These are phyloP conservation scores for Stictonetta naevosa DNA, from an alignment of 2,113 vertebrate genomes.

Conservation along the genomic window DNA sequence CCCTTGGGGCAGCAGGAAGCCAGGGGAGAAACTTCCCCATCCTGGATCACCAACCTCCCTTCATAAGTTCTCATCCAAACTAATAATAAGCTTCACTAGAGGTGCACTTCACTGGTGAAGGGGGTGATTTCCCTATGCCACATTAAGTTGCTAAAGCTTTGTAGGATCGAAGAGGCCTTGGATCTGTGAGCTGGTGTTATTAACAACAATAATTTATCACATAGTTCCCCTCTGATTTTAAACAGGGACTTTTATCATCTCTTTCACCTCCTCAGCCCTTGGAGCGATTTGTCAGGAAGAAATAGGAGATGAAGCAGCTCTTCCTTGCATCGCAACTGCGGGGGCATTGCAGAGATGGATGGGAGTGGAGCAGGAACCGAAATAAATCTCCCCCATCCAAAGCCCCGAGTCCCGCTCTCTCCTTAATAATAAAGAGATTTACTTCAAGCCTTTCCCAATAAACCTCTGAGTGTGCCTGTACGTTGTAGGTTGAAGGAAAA, in stretches of 20 bases:
- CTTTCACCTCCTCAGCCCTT: not conserved
- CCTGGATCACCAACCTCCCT: not conserved
- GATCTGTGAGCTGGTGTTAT: not conserved
- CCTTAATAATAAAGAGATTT: not conserved
- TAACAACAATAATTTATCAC: not conserved
- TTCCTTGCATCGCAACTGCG: not conserved
- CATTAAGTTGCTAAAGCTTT: not conserved
- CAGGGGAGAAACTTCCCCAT: not conserved
- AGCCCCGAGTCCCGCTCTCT: not conserved
- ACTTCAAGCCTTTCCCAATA: not conserved
- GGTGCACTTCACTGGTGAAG: not conserved
- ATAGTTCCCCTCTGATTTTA: not conserved
- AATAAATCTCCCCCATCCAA: constrained; percentile 39
- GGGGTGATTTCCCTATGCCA: not conserved
- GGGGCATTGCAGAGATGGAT: not conserved
- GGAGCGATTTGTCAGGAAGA: constrained; percentile 30
- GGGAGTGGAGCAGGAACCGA: not conserved
- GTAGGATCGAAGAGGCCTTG: not conserved
- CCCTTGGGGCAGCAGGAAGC: not conserved
- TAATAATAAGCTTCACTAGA: not conserved
- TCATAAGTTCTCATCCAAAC: not conserved
- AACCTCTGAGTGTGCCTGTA: not conserved
- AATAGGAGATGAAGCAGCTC: constrained; percentile 2
- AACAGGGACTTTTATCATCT: not conserved
- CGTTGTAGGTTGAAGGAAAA: not conserved